Percentiles rank a stretch among this genome's conserved stretches.
Conservation (phyloP, 2,888 invertebrate species). For the Machimus atricapillus region DNA sequence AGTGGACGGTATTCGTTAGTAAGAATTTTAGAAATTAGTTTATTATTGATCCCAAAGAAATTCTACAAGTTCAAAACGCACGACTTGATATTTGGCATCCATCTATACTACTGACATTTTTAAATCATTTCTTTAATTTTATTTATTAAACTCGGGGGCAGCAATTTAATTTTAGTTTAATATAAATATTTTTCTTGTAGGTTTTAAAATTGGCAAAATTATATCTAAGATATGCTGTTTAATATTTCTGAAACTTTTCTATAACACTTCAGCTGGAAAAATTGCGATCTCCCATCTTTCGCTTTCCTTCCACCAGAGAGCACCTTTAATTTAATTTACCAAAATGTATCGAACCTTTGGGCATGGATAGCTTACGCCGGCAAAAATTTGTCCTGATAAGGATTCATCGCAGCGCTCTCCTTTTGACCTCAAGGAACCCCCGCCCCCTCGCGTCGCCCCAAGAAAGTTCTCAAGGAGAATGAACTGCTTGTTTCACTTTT, state of each 20-base stretch:
- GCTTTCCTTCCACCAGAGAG: neutral
- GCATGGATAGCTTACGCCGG: neutral
- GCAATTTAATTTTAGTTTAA: no score
- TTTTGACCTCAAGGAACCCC: neutral
- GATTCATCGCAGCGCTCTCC: neutral
- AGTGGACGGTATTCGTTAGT: no score
- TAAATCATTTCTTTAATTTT: no score
- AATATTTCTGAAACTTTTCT: no score
- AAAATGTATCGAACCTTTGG: neutral
- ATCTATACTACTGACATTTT: no score
- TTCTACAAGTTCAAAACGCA: no score
- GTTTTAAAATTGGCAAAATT: neutral
- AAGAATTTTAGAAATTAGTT: no score
- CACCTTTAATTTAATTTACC: neutral
- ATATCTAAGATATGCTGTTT: no score
- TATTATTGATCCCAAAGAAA: no score
- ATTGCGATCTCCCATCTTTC: neutral
- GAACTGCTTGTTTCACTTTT: neutral
- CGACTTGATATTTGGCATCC: no score
- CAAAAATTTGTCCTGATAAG: neutral
- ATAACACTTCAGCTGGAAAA: neutral
- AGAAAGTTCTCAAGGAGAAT: neutral
- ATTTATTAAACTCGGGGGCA: no score
- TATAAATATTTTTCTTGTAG: no score
- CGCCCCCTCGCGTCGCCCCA: neutral